phyloP scores from a whole-genome alignment of 2,113 vertebrate species.

The Amia ocellicauda region DNA sequence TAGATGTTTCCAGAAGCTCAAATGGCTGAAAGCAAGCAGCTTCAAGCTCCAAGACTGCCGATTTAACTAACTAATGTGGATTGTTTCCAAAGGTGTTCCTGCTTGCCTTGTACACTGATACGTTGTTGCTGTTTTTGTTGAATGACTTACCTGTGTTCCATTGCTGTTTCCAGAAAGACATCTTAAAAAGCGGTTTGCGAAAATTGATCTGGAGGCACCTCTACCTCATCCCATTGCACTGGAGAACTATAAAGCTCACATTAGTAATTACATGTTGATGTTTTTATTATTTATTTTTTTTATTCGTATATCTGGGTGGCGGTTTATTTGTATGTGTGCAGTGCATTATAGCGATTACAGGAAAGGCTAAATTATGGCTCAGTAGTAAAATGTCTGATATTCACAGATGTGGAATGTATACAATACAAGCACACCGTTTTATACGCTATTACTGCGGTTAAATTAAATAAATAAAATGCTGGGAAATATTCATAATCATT shows the following conservation, averaged over 20 bases:
- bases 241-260: conserved; percentile 34
- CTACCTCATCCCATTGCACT: conserved; percentile 42
- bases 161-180: conserved; percentile 50
- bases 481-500: not conserved
- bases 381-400: no score
- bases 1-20: no score
- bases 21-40: no score
- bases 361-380: not conserved
- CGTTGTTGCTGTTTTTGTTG: not conserved
- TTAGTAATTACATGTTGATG: conserved; percentile 45
- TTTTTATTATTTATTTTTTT: no score
- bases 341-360: conserved; percentile 32
- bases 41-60: no score
- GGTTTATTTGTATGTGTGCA: conserved; percentile 24
- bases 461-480: no score
- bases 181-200: conserved; percentile 50
- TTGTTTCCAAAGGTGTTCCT: not conserved
- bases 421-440: no score
- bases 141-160: conserved; percentile 3
- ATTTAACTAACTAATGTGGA: no score
- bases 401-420: no score
- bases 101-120: not conserved
- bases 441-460: no score
- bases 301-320: conserved; percentile 26
- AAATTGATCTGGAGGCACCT: conserved; percentile 45